Conservation (phyloP, 2,888 invertebrate genomes). For the Epinotia ramella region DNA sequence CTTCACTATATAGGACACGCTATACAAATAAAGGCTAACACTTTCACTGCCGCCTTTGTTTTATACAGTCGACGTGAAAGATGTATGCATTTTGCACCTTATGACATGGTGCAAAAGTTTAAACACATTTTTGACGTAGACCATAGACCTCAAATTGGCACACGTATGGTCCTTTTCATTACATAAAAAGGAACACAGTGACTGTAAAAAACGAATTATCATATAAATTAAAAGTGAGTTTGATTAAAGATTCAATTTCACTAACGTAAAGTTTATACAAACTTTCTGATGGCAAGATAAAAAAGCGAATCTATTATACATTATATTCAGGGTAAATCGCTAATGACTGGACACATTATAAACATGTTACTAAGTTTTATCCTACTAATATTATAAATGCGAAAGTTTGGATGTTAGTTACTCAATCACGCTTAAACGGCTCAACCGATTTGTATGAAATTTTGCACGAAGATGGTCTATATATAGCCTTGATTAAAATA, state of each 20-base stretch:
- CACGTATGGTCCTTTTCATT: background rate
- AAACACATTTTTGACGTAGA: too few species aligned
- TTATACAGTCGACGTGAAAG: too few species aligned
- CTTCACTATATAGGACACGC: background rate
- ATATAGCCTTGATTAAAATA: too few species aligned
- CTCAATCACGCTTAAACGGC: too few species aligned
- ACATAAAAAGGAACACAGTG: background rate
- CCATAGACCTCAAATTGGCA: too few species aligned
- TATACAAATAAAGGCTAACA: conserved; percentile 3
- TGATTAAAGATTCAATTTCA: background rate
- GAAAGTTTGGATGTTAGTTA: too few species aligned
- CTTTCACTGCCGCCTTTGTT: background rate
- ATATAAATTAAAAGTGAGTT: background rate
- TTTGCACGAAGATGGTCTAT: too few species aligned
- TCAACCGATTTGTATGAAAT: too few species aligned
- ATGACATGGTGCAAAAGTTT: too few species aligned
- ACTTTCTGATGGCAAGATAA: background rate
- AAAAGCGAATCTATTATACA: background rate
- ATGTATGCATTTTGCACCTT: too few species aligned
- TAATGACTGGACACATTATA: background rate
- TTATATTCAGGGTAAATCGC: background rate
- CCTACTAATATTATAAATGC: too few species aligned
- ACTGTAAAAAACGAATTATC: background rate
- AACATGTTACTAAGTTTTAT: background rate
- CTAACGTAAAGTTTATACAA: conserved; percentile 4